Conservation (phyloP, 1,140 invertebrate species). For the Drosophila gunungcola region DNA sequence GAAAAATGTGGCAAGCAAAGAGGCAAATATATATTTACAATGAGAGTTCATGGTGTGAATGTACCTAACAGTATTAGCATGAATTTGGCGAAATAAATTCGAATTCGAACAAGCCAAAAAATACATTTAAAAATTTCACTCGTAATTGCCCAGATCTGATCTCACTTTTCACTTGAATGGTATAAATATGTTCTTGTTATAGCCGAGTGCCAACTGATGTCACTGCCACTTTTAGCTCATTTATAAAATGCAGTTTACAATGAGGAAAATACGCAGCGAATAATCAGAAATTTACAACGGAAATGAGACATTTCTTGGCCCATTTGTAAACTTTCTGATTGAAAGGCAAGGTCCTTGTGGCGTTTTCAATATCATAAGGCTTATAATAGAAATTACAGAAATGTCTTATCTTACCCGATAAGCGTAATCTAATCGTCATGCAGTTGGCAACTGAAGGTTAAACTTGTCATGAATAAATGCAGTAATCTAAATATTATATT, state of each 20-base stretch:
- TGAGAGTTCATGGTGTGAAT: conserved; percentile 2
- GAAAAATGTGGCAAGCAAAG: conserved; percentile 29
- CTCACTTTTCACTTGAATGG: conserved; percentile 1
- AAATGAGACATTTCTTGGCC: conserved; percentile 14
- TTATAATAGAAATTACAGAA: neutral
- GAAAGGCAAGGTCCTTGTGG: neutral
- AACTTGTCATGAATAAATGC: neutral
- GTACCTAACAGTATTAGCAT: neutral
- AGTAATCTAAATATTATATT: neutral
- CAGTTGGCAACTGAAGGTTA: neutral
- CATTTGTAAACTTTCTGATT: conserved; percentile 7
- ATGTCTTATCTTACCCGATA: neutral
- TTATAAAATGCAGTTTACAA: conserved; percentile 34
- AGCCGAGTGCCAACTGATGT: conserved; percentile 37
- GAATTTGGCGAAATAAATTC: conserved; percentile 1
- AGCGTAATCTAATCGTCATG: neutral
- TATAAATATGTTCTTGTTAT: conserved; percentile 10
- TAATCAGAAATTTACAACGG: conserved; percentile 21
- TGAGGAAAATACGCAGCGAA: conserved; percentile 14
- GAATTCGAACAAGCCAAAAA: conserved; percentile 2
- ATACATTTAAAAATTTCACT: conserved; percentile 10
- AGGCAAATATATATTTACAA: conserved; percentile 8
- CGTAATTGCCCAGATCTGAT: conserved; percentile 9
- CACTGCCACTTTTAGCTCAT: conserved; percentile 47
- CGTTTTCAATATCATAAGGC: neutral